A percentile compares a stretch with the other conserved stretches of the same genome.
These are phyloP conservation scores for Palythoa grandiflora DNA, from an alignment of 92 coral and sea anemone species.

Conservation along the genomic window DNA sequence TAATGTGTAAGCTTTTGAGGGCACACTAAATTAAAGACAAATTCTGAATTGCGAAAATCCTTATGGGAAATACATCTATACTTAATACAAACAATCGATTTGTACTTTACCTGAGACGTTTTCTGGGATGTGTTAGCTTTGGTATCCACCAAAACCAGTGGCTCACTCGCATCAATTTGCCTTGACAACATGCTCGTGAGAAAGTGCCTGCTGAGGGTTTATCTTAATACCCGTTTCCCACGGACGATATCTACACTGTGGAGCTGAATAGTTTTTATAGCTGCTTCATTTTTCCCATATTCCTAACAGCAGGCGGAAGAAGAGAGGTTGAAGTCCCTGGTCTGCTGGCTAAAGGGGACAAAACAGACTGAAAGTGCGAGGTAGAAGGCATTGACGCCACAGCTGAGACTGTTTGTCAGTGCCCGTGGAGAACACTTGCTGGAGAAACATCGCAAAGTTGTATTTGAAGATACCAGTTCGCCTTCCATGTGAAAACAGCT, in stretches of 20 bases:
- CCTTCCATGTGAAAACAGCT: constrained; percentile 16
- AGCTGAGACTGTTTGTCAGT: not conserved
- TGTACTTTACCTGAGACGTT: not conserved
- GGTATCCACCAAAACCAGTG: constrained; percentile 19
- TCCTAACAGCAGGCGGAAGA: not conserved
- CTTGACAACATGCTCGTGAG: not conserved
- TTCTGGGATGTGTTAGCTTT: constrained; percentile 7
- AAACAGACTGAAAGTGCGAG: not conserved
- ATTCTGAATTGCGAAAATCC: no score
- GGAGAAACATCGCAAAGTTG: not conserved
- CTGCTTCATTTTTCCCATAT: not conserved
- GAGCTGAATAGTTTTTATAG: not conserved
- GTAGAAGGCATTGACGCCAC: not conserved
- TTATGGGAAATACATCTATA: no score
- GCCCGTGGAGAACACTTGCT: not conserved
- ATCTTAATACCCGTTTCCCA: not conserved
- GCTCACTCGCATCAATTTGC: constrained; percentile 11
- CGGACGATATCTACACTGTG: not conserved
- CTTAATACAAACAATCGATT: not conserved
- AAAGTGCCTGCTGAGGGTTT: not conserved
- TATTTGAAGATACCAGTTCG: not conserved
- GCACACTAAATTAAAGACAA: no score
- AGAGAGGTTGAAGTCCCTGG: not conserved
- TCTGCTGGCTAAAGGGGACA: not conserved
- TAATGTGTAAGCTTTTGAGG: no score